Evolutionary conservation across 2,113 vertebrate species (phyloP).

Genomic region (Hirundichthys speculiger): DNA sequence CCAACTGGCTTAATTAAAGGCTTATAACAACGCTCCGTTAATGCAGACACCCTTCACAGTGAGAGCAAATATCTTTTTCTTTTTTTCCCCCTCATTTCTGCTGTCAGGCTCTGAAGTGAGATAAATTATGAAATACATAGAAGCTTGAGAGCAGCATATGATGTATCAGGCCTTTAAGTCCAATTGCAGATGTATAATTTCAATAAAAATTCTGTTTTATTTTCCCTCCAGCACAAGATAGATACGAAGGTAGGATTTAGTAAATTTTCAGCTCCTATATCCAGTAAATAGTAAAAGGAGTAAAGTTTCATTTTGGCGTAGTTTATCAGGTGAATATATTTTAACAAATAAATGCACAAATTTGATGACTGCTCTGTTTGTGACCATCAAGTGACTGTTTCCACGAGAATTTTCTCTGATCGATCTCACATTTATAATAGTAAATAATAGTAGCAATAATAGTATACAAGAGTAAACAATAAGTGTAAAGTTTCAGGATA

Average conservation of each 20-base stretch:
- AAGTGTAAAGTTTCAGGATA: too few relatives aligned
- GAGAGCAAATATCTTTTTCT: conserved; percentile 59
- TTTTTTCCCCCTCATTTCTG: conserved; percentile 13
- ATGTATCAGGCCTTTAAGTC: conserved; percentile 53
- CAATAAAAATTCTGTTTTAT: conserved; percentile 57
- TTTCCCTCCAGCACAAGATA: conserved; percentile 44
- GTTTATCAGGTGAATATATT: conserved; percentile 37
- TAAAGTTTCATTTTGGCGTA: conserved; percentile 37
- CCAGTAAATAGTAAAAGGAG: conserved; percentile 38
- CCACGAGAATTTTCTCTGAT: too few relatives aligned
- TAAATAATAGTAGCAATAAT: too few relatives aligned
- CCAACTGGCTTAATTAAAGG: conserved; percentile 70
- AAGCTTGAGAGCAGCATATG: conserved; percentile 24
- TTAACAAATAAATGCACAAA: conserved; percentile 17
- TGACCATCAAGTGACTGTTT: conserved; percentile 10
- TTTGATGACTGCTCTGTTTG: conserved; percentile 23
- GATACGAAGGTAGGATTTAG: conserved; percentile 27
- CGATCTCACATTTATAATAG: too few relatives aligned
- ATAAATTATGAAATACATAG: conserved; percentile 54
- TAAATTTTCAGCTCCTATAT: conserved; percentile 29
- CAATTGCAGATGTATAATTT: conserved; percentile 69
- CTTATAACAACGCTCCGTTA: conserved; percentile 60
- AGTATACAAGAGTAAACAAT: too few relatives aligned
- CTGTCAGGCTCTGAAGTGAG: conserved; percentile 63
- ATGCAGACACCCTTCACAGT: conserved; percentile 37